Evolutionary conservation across 2,113 vertebrate species (phyloP).

Genomic region (Columba janthina): DNA sequence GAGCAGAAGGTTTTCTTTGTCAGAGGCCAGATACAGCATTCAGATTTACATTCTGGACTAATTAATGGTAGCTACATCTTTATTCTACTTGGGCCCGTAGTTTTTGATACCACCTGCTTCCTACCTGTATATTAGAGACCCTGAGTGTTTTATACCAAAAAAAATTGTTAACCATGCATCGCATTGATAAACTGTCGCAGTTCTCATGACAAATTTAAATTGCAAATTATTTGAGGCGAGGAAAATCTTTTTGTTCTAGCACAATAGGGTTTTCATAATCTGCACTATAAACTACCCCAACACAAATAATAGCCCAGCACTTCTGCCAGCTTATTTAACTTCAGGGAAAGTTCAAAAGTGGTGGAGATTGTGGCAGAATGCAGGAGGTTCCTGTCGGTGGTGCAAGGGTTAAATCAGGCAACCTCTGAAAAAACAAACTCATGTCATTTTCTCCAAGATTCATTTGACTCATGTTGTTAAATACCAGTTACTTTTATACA

Average conservation of each 20-base stretch:
- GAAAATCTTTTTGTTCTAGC: not conserved
- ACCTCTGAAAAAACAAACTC: not conserved
- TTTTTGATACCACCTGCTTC: not conserved
- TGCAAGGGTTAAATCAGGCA: not conserved
- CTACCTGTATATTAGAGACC: not conserved
- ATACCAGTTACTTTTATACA: not conserved
- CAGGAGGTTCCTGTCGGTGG: not conserved
- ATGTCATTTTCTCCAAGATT: not conserved
- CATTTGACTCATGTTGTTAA: not conserved
- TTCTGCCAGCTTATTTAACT: not conserved
- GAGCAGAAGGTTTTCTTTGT: not conserved
- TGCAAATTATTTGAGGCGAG: not conserved
- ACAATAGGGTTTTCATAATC: slow-evolving; percentile 5
- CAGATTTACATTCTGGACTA: not conserved
- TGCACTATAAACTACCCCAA: not conserved
- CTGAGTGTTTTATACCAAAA: not conserved
- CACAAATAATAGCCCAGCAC: not conserved
- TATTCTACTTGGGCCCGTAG: not conserved
- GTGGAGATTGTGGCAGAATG: not conserved
- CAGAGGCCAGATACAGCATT: not conserved
- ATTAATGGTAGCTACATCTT: not conserved
- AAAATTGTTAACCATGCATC: not conserved
- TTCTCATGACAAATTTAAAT: not conserved
- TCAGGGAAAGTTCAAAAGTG: not conserved
- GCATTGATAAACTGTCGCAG: not conserved